Conservation (phyloP, 2,888 invertebrate species). For the Cactoblastis cactorum region DNA sequence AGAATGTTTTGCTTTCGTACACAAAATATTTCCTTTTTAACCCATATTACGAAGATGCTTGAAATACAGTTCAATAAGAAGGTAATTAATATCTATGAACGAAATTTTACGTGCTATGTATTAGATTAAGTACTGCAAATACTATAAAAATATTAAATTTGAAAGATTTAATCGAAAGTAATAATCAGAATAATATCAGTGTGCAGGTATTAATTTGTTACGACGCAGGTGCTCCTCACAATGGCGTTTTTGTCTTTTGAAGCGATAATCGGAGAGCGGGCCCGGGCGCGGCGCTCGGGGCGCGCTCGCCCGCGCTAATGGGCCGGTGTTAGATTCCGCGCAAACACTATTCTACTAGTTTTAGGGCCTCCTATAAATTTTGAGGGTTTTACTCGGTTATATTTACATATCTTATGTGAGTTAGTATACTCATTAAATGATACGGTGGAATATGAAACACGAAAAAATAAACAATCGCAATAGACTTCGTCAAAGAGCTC, state of each 20-base stretch:
- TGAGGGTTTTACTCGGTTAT: background rate
- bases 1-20: no score
- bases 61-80: no score
- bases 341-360: background rate
- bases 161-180: background rate
- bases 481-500: no score
- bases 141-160: background rate
- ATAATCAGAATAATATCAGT: constrained; percentile 16
- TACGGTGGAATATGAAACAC: no score
- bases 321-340: constrained; percentile 12
- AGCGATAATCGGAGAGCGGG: constrained; percentile 19
- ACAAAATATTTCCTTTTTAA: no score
- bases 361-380: background rate
- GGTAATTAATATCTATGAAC: background rate
- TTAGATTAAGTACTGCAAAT: background rate
- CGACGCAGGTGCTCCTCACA: constrained; percentile 23
- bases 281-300: no score
- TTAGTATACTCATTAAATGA: no score
- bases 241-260: constrained; percentile 20
- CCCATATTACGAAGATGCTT: no score
- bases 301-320: constrained; percentile 15
- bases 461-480: no score
- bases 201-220: constrained; percentile 23
- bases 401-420: background rate
- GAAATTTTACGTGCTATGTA: no score